Base-by-base conservation (phyloP, 2,888 invertebrate species). In the Allolobophora icterica region DNA sequence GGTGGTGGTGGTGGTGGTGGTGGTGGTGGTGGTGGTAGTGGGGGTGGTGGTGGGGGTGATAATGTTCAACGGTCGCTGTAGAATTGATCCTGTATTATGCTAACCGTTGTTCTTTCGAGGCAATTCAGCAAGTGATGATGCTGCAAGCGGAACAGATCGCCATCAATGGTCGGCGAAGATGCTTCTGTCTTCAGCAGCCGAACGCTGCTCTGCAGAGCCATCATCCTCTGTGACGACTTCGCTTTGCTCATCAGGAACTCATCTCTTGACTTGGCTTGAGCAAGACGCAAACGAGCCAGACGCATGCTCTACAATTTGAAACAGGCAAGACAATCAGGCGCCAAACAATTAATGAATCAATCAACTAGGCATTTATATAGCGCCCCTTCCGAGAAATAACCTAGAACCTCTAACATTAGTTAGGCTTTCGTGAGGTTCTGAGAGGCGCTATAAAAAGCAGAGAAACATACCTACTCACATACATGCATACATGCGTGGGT, bases 61-160 rank as follows among this genome's bases (percentile, higher is more conserved):
- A 38, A 87, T 89, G 34, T 30, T 6, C 24, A 89, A 40, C 40
- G 40, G 30, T 89, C 3, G 11, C 11, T 71, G 8, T 52, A 24
- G 24, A 21, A 21, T 1, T 52, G 33, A 38, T 35, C 35, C 89
- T 6, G 1, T 8, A 8, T n/a, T 21, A 87, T 5, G 96, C 97
- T 96, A 95, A 97, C 98, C 96, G 99, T 99, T 92, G 99, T 99
- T 95, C 98, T 98, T 96, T 99, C 99, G 94, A 99, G 96, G 96
- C 99, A 99, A 94, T 98, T 97, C 92, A 99, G 96, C 92, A 99
- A 91, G 84, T 93, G 93, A 90, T 93, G 93, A 83, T 93, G 93
- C 58, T 93, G 93, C 84, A 93, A 84, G 17, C 90, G 91, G 89
- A 92, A 92, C 5, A 92, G 84, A 58, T 92, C 92, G 3, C 89